A percentile compares a stretch with the other conserved stretches of the same genome.
Evolutionary conservation across 2,797 vertebrate species (phyloP).

Genomic region (Toxotes lorentzi): DNA sequence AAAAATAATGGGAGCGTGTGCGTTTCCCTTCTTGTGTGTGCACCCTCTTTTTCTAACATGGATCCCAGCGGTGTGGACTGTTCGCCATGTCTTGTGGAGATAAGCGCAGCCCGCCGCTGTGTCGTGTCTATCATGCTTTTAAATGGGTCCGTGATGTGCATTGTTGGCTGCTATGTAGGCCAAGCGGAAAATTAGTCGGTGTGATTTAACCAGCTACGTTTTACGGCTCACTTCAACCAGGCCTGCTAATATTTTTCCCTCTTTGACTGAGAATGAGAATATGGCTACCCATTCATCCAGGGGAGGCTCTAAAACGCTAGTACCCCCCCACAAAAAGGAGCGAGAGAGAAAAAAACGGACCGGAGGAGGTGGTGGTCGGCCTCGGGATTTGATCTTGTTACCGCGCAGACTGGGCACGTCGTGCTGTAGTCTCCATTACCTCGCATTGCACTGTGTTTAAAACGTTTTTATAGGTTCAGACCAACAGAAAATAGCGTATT

Average conservation of each 20-base stretch:
- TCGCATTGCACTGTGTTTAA: neutral
- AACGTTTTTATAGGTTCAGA: neutral
- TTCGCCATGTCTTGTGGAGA: slow-evolving; percentile 71
- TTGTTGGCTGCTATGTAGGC: slow-evolving; percentile 66
- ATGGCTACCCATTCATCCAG: slow-evolving; percentile 88
- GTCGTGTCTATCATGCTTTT: slow-evolving; percentile 47
- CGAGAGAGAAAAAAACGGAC: slow-evolving; percentile 20
- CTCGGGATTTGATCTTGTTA: slow-evolving; percentile 71
- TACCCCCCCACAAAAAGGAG: slow-evolving; percentile 34
- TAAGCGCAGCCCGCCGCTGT: slow-evolving; percentile 58
- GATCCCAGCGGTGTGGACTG: slow-evolving; percentile 72
- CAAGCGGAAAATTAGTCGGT: slow-evolving; percentile 50
- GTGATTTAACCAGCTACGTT: slow-evolving; percentile 49
- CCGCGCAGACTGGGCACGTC: slow-evolving; percentile 64
- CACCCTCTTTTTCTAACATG: slow-evolving; percentile 73
- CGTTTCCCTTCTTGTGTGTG: slow-evolving; percentile 40
- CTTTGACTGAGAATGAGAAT: slow-evolving; percentile 73
- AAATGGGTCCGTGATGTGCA: slow-evolving; percentile 41
- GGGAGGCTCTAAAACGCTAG: slow-evolving; percentile 70
- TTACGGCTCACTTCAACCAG: slow-evolving; percentile 27
- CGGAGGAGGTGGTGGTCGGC: slow-evolving; percentile 74
- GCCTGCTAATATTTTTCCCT: slow-evolving; percentile 42
- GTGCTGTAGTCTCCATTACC: neutral
- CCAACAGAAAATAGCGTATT: neutral
- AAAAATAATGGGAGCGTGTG: slow-evolving; percentile 65